Evolutionary conservation across 2,797 vertebrate genomes (phyloP).

Genomic region (Paratrypauchen microcephalus): DNA sequence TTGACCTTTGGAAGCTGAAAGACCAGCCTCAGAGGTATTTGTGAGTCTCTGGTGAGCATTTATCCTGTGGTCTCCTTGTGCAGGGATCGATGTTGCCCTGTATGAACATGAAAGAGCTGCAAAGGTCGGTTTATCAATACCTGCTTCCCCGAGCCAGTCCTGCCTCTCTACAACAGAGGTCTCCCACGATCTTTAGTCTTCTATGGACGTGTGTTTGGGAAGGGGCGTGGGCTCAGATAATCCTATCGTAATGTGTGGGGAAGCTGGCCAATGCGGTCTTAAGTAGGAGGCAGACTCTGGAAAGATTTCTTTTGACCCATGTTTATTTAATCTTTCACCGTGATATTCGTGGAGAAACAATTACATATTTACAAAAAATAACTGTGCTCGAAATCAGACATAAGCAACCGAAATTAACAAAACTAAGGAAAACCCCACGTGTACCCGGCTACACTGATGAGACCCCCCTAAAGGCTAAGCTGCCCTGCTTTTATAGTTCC

Average conservation of each 20-base stretch:
- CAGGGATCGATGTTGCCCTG: conserved; percentile 27
- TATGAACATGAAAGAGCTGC: conserved; percentile 35
- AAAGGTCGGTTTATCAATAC: conserved; percentile 37
- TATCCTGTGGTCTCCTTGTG: background rate
- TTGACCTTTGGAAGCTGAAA: conserved; percentile 9
- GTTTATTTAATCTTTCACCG: too few relatives aligned
- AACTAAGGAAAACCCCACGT: too few relatives aligned
- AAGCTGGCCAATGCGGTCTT: too few relatives aligned
- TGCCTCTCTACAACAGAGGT: conserved; percentile 30
- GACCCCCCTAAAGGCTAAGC: too few relatives aligned
- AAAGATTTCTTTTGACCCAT: too few relatives aligned
- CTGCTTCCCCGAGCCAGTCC: conserved; percentile 16
- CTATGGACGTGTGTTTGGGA: conserved; percentile 15
- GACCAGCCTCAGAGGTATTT: background rate
- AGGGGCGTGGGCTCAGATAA: conserved; percentile 16
- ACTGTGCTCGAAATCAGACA: too few relatives aligned
- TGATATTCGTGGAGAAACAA: too few relatives aligned
- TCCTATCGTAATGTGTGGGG: conserved; percentile 4
- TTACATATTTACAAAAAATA: too few relatives aligned
- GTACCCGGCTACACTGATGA: too few relatives aligned
- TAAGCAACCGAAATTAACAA: too few relatives aligned
- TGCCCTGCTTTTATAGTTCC: too few relatives aligned
- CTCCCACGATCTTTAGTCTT: conserved; percentile 44
- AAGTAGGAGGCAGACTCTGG: too few relatives aligned
- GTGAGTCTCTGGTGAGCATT: background rate